Evolutionary conservation across 2,888 invertebrate genomes (phyloP).

Genomic region (Eristalis arbustorum): DNA sequence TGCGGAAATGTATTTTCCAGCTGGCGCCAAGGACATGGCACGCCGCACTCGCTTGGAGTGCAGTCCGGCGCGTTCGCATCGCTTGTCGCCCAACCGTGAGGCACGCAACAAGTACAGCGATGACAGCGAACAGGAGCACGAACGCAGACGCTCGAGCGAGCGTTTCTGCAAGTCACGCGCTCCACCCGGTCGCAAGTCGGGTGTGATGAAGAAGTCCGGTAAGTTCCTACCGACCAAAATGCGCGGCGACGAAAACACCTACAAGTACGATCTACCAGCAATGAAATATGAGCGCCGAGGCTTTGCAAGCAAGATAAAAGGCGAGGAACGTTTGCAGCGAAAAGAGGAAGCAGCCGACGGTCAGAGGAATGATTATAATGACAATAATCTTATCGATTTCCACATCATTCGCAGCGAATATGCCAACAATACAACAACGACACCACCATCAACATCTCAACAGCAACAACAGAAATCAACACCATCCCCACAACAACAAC

Average conservation of each 20-base stretch:
- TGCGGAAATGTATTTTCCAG: slow-evolving; percentile 43
- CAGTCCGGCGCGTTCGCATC: slow-evolving; percentile 80
- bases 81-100: slow-evolving; percentile 77
- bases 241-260: slow-evolving; percentile 78
- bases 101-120: slow-evolving; percentile 78
- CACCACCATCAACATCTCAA: slow-evolving; percentile 37
- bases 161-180: slow-evolving; percentile 84
- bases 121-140: slow-evolving; percentile 84
- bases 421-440: slow-evolving; percentile 37
- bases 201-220: slow-evolving; percentile 77
- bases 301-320: slow-evolving; percentile 77
- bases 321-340: slow-evolving; percentile 72
- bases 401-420: slow-evolving; percentile 71
- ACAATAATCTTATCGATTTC: slow-evolving; percentile 80
- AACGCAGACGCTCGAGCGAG: slow-evolving; percentile 84
- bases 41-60: slow-evolving; percentile 75
- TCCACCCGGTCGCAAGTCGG: slow-evolving; percentile 82
- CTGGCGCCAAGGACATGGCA: slow-evolving; percentile 74
- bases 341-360: slow-evolving; percentile 73
- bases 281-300: slow-evolving; percentile 80
- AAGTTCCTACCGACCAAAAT: slow-evolving; percentile 75
- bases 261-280: slow-evolving; percentile 79
- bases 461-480: slow-evolving; percentile 38
- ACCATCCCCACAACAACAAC: slow-evolving; percentile 29
- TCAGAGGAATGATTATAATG: slow-evolving; percentile 77